These are phyloP conservation scores for Acanthurus lineatus DNA, from an alignment of 2,797 vertebrate species.

Conservation along the genomic window DNA sequence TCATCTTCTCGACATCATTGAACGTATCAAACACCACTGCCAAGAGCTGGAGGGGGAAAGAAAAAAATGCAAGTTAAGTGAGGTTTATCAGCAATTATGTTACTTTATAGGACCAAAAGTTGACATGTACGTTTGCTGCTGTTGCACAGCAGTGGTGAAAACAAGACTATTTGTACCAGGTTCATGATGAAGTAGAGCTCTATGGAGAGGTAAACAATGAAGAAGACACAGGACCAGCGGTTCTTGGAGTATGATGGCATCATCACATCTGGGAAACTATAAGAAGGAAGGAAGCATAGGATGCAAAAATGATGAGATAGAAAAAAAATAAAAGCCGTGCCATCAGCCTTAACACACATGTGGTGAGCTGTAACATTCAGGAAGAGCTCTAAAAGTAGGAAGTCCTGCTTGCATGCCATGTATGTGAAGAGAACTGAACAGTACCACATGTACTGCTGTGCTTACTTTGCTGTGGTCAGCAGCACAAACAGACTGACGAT, in stretches of 20 bases:
- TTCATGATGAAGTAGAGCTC: constrained; percentile 99
- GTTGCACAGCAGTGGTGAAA: background rate
- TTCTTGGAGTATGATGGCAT: constrained; percentile 97
- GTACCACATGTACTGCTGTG: constrained; percentile 12
- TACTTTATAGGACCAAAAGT: no score
- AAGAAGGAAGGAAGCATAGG: constrained; percentile 28
- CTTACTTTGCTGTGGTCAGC: constrained; percentile 98
- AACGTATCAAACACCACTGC: constrained; percentile 99
- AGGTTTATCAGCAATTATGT: constrained; percentile 1
- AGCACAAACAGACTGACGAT: constrained; percentile 97
- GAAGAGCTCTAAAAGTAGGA: constrained; percentile 39
- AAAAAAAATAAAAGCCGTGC: background rate
- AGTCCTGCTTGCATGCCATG: constrained; percentile 24
- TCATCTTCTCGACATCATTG: constrained; percentile 97
- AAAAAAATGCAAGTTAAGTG: background rate
- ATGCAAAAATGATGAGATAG: constrained; percentile 9
- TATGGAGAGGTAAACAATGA: constrained; percentile 98
- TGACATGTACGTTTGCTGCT: background rate
- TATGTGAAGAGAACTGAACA: constrained; percentile 19
- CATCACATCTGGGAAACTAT: constrained; percentile 99
- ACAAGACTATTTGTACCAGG: constrained; percentile 81
- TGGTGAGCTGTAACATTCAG: background rate
- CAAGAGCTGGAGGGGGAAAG: constrained; percentile 87
- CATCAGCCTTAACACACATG: background rate
- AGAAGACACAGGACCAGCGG: constrained; percentile 97